phyloP scores from a whole-genome alignment of 2,888 invertebrate genomes.

The Scotopteryx bipunctaria region DNA sequence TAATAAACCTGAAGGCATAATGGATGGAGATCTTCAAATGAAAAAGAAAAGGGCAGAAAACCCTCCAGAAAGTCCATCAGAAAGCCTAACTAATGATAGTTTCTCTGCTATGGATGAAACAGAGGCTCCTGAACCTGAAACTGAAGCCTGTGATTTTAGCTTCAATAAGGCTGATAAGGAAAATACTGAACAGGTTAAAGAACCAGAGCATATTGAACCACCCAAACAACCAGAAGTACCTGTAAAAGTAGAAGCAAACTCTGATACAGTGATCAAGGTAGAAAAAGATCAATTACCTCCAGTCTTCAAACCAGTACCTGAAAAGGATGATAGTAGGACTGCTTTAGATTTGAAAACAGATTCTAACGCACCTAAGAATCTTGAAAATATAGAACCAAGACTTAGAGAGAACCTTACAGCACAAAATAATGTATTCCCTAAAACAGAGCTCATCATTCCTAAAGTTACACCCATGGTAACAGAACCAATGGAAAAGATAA shows the following conservation, averaged over 20 bases:
- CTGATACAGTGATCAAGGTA: slow-evolving; percentile 62
- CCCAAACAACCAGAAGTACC: slow-evolving; percentile 64
- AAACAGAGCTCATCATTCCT: slow-evolving; percentile 85
- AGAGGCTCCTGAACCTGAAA: slow-evolving; percentile 79
- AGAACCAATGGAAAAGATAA: slow-evolving; percentile 75
- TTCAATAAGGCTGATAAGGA: slow-evolving; percentile 76
- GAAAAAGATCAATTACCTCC: slow-evolving; percentile 70
- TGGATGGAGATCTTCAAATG: slow-evolving; percentile 84
- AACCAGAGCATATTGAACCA: slow-evolving; percentile 55
- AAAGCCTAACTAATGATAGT: slow-evolving; percentile 93
- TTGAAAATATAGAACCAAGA: slow-evolving; percentile 62
- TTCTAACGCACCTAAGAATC: slow-evolving; percentile 51
- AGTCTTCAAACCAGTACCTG: slow-evolving; percentile 55
- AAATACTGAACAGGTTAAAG: slow-evolving; percentile 66
- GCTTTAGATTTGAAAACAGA: slow-evolving; percentile 74
- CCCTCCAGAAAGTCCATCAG: slow-evolving; percentile 89
- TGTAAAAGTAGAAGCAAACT: slow-evolving; percentile 61
- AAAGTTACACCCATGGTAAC: slow-evolving; percentile 83
- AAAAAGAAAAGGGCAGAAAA: slow-evolving; percentile 79
- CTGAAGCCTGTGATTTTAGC: slow-evolving; percentile 77
- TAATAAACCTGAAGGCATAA: slow-evolving; percentile 83
- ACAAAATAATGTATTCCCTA: slow-evolving; percentile 68
- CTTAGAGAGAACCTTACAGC: slow-evolving; percentile 44
- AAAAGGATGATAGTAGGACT: slow-evolving; percentile 67
- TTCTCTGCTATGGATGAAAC: slow-evolving; percentile 90